Evolutionary conservation across 2,797 vertebrate species (phyloP).

Genomic region (Falco berigora): DNA sequence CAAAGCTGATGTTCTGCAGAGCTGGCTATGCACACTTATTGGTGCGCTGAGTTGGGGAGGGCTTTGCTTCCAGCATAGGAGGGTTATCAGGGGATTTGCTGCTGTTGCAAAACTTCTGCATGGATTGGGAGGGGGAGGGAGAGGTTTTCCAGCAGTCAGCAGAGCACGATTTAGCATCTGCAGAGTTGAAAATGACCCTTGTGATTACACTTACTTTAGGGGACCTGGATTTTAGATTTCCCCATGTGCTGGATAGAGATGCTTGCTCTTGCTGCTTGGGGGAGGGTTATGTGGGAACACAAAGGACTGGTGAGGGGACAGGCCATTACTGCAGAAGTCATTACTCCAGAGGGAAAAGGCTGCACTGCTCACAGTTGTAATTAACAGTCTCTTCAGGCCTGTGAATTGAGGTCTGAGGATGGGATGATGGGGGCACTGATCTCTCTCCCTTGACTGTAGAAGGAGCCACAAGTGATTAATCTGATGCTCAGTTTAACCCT

Average conservation of each 20-base stretch:
- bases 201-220: conserved; percentile 18
- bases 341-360: not conserved
- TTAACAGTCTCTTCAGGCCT: not conserved
- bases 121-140: conserved; percentile 48
- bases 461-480: not conserved
- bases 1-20: conserved; percentile 15
- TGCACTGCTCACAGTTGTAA: not conserved
- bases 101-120: conserved; percentile 57
- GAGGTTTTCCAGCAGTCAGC: conserved; percentile 62
- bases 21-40: conserved; percentile 5
- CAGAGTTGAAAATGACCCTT: conserved; percentile 56
- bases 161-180: conserved; percentile 59
- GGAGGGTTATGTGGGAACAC: not conserved
- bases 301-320: not conserved
- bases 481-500: not conserved
- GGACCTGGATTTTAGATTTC: conserved; percentile 15
- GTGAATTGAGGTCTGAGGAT: not conserved
- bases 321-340: not conserved
- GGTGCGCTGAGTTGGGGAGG: conserved; percentile 35
- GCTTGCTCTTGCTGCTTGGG: not conserved
- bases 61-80: conserved; percentile 57
- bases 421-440: not conserved
- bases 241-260: not conserved
- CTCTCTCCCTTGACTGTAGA: not conserved
- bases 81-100: conserved; percentile 64